These are phyloP conservation scores for Trimorus sp. DNA, from an alignment of 2,888 invertebrate genomes.

Conservation along the genomic window DNA sequence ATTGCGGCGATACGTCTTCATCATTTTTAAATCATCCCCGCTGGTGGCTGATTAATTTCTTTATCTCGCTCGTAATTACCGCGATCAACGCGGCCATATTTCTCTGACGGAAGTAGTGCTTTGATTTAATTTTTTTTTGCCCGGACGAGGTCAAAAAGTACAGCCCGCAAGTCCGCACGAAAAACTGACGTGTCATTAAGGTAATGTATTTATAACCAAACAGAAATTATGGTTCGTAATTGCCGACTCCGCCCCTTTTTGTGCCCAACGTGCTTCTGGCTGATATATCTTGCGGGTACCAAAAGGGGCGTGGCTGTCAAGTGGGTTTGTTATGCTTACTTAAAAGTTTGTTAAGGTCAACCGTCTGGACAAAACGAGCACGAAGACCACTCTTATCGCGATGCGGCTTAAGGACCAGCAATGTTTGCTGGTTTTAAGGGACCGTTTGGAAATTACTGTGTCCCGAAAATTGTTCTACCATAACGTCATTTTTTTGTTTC, in stretches of 20 bases:
- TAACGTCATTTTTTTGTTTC: not conserved
- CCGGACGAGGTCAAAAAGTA: conserved; percentile 19
- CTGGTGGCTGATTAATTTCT: conserved; percentile 18
- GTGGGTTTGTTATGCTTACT: conserved; percentile 44
- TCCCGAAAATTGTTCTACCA: not conserved
- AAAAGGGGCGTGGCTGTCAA: conserved; percentile 41
- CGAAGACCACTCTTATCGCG: not conserved
- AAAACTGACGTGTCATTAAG: conserved; percentile 36
- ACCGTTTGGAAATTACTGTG: too few relatives aligned
- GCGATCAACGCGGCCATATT: not conserved
- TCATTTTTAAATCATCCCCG: conserved; percentile 19
- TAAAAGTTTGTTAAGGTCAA: conserved; percentile 33
- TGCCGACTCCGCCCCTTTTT: conserved; percentile 40
- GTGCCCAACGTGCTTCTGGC: conserved; percentile 42
- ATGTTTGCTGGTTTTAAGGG: too few relatives aligned
- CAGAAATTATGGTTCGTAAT: conserved; percentile 49
- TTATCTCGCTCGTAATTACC: conserved; percentile 19
- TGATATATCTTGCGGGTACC: conserved; percentile 46
- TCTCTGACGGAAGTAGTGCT: not conserved
- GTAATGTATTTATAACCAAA: conserved; percentile 49
- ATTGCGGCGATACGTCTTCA: conserved; percentile 12
- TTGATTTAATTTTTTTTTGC: conserved; percentile 1
- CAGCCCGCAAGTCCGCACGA: conserved; percentile 16
- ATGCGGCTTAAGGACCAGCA: not conserved
- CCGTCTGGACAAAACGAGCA: conserved; percentile 11